Percentiles rank a stretch among this genome's conserved stretches.
Evolutionary conservation across 2,888 invertebrate genomes (phyloP).

Genomic region (Mimachlamys varia): DNA sequence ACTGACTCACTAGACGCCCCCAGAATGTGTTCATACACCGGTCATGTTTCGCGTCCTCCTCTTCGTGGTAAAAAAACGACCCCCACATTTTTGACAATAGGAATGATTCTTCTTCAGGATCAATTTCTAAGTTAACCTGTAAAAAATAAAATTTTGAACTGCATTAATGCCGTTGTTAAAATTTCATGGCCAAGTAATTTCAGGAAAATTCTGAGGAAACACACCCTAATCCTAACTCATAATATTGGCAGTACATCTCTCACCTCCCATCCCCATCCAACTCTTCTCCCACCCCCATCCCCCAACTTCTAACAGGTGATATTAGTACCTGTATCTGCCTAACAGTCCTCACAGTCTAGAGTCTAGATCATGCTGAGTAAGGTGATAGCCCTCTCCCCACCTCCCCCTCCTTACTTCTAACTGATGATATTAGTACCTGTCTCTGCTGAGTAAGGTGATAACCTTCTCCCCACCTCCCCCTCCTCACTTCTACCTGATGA

Average conservation of each 20-base stretch:
- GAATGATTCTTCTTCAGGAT: slow-evolving; percentile 79
- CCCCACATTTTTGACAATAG: slow-evolving; percentile 87
- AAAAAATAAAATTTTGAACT: slow-evolving; percentile 20
- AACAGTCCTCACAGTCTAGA: slow-evolving; percentile 47
- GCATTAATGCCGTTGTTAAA: not conserved
- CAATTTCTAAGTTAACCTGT: slow-evolving; percentile 71
- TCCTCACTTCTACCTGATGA: too few species aligned
- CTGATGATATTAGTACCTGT: too few species aligned
- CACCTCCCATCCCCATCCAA: too few species aligned
- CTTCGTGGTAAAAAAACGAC: slow-evolving; percentile 84
- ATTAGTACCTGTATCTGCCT: too few species aligned
- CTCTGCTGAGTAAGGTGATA: slow-evolving; percentile 63
- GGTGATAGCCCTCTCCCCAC: slow-evolving; percentile 81
- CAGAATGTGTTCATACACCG: slow-evolving; percentile 84
- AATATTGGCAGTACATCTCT: too few species aligned
- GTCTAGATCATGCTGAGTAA: slow-evolving; percentile 57
- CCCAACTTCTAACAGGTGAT: too few species aligned
- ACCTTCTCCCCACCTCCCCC: slow-evolving; percentile 84
- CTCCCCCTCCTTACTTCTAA: too few species aligned
- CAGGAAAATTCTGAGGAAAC: too few species aligned
- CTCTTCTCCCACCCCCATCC: slow-evolving; percentile 82
- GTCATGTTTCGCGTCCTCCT: slow-evolving; percentile 55
- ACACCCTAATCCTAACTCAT: too few species aligned
- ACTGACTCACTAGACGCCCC: slow-evolving; percentile 85
- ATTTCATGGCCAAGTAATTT: too few species aligned